phyloP scores from a whole-genome alignment of 2,888 invertebrate genomes.

The Enchytraeus crypticus region DNA sequence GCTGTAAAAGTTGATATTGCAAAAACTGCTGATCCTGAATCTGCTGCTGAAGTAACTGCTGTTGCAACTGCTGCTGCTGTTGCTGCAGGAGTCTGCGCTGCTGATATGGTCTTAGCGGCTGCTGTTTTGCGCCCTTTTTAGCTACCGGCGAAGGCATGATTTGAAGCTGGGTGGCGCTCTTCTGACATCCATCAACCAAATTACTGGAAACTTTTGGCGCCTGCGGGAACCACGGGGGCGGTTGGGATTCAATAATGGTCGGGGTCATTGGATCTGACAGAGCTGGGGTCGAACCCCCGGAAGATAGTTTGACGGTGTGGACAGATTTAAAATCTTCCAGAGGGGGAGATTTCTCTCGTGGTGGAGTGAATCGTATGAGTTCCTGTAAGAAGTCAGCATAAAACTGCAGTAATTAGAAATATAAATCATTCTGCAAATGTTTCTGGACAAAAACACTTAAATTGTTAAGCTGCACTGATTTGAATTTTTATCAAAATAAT shows the following conservation, averaged over 20 bases:
- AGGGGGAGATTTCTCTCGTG: slow-evolving; percentile 23
- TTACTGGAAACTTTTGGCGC: no score
- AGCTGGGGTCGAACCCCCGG: not conserved
- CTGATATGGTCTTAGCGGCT: not conserved
- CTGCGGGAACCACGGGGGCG: not conserved
- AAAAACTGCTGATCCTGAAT: not conserved
- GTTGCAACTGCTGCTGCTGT: not conserved
- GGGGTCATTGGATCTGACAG: no score
- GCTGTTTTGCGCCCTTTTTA: not conserved
- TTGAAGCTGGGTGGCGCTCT: not conserved
- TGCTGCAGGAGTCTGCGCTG: not conserved
- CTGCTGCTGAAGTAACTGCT: not conserved
- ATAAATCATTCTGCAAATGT: no score
- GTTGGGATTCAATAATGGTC: no score
- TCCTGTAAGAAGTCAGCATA: slow-evolving; percentile 1
- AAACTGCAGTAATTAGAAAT: no score
- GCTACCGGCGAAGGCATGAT: not conserved
- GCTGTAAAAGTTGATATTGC: no score
- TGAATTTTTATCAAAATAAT: no score
- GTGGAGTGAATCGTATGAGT: slow-evolving; percentile 25
- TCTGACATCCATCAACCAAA: not conserved
- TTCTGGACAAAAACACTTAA: no score
- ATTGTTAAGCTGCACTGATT: no score
- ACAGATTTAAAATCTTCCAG: slow-evolving; percentile 11
- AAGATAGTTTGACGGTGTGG: slow-evolving; percentile 7